Conservation (phyloP, 2,797 vertebrate species). For the Caiman crocodilus region DNA sequence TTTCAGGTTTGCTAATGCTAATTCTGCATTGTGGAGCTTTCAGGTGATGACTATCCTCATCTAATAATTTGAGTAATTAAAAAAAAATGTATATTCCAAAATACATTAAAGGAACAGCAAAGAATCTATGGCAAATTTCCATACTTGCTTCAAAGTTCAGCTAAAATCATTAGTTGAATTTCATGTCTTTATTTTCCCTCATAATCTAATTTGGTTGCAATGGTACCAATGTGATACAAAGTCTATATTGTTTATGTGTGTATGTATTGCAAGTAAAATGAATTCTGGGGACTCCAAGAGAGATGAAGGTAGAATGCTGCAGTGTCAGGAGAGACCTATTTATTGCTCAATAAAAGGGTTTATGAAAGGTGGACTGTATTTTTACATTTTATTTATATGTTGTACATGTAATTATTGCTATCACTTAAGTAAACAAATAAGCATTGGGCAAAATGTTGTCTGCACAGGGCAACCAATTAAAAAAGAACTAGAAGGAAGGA, state of each 20-base stretch:
- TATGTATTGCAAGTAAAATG: background rate
- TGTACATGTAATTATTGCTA: background rate
- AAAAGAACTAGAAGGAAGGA: background rate
- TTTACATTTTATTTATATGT: background rate
- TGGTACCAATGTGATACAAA: background rate
- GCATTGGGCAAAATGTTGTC: background rate
- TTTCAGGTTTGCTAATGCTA: accelerated
- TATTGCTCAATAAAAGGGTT: background rate
- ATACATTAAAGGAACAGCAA: background rate
- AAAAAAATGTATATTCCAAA: background rate
- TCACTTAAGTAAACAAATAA: background rate
- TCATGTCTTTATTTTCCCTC: accelerated
- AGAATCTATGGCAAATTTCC: background rate
- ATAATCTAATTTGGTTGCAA: background rate
- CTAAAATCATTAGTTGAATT: background rate
- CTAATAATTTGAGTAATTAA: background rate
- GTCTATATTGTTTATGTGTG: background rate
- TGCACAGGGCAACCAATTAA: slow-evolving; percentile 18
- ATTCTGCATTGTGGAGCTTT: background rate
- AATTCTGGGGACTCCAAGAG: background rate
- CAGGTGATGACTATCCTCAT: accelerated
- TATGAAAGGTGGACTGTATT: background rate
- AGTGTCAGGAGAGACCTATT: background rate
- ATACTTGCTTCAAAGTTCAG: background rate
- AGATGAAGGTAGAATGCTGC: background rate